Conservation (phyloP, 2,888 invertebrate genomes). For the Julus scanicus region DNA sequence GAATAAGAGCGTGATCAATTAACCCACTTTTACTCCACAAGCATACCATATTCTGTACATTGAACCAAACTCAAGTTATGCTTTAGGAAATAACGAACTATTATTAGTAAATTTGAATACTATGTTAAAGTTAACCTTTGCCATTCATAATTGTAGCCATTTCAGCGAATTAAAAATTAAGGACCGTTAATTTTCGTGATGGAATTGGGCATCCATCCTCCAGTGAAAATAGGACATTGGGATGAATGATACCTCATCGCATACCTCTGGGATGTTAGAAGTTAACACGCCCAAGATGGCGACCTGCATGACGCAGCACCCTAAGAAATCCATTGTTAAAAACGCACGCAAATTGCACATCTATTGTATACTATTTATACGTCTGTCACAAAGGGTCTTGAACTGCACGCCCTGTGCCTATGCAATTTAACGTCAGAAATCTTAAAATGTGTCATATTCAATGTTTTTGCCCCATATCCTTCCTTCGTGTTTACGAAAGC, state of each 20-base stretch:
- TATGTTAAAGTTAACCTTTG: neutral
- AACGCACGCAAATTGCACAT: neutral
- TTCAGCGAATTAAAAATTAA: neutral
- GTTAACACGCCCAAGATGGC: neutral
- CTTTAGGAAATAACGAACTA: neutral
- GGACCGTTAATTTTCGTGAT: no score
- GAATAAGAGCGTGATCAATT: neutral
- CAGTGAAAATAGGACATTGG: no score
- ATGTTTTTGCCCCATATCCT: constrained; percentile 25
- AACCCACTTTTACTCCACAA: neutral
- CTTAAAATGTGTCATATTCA: constrained; percentile 16
- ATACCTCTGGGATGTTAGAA: no score
- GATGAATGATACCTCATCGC: no score
- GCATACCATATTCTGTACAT: neutral
- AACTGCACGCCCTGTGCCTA: neutral
- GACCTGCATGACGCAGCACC: neutral
- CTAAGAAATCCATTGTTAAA: neutral
- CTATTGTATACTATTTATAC: neutral
- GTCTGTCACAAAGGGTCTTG: constrained; percentile 12
- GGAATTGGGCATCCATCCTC: no score
- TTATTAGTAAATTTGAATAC: neutral
- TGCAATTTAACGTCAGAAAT: neutral
- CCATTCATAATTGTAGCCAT: neutral
- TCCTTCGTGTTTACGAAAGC: neutral
- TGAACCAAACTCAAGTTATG: neutral